Conservation (phyloP, 1,140 invertebrate genomes). For the Bombus turneri region DNA sequence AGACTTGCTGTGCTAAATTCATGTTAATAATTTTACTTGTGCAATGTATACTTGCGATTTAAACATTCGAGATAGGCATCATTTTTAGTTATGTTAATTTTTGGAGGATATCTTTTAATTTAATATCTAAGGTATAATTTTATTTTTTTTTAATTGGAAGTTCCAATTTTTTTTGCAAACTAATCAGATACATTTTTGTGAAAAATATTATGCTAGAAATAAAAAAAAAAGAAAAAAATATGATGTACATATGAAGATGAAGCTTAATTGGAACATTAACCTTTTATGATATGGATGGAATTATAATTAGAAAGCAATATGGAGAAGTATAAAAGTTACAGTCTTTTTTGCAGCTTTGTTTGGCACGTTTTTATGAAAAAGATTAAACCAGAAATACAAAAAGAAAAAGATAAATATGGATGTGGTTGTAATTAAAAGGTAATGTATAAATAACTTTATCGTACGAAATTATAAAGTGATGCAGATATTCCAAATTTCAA, state of each 20-base stretch:
- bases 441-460: too few species aligned
- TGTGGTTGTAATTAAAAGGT: too few species aligned
- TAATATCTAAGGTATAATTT: not conserved
- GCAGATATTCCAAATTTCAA: too few species aligned
- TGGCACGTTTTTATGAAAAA: too few species aligned
- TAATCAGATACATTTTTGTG: not conserved
- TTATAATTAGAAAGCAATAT: not conserved
- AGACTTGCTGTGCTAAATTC: not conserved
- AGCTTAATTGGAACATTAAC: not conserved
- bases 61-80: not conserved
- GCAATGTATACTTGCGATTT: not conserved
- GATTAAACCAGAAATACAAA: not conserved
- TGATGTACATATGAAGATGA: not conserved
- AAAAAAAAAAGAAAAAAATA: not conserved
- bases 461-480: too few species aligned
- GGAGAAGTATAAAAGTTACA: not conserved
- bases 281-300: not conserved
- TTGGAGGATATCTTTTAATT: not conserved
- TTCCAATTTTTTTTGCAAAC: too few species aligned
- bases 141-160: not conserved
- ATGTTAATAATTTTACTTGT: not conserved
- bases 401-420: too few species aligned
- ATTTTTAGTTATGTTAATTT: not conserved
- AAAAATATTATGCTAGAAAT: not conserved
- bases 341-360: not conserved